Evolutionary conservation across 1,140 invertebrate genomes (phyloP).

Genomic region (Drosophila athabasca): DNA sequence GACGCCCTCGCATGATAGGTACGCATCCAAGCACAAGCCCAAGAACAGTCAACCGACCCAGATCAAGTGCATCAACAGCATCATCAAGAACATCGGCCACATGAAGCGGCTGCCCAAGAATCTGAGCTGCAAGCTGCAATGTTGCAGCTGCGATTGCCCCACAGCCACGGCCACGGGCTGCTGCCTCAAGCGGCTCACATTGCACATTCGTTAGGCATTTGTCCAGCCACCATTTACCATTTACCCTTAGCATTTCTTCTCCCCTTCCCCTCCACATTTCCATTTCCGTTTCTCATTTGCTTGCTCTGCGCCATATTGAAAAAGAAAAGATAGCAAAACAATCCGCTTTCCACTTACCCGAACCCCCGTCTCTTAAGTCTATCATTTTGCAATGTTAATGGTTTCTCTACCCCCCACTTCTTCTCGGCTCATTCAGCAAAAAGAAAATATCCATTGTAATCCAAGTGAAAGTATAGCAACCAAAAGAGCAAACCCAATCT

Average conservation of each 20-base stretch:
- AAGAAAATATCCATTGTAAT: conserved; percentile 80
- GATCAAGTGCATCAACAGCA: conserved; percentile 70
- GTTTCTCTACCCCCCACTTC: conserved; percentile 65
- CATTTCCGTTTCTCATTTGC: conserved; percentile 68
- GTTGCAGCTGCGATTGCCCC: conserved; percentile 65
- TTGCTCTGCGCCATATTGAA: conserved; percentile 62
- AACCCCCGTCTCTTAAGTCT: conserved; percentile 19
- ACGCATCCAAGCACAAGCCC: conserved; percentile 77
- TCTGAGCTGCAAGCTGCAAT: conserved; percentile 67
- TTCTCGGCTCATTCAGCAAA: conserved; percentile 70
- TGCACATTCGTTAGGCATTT: conserved; percentile 69
- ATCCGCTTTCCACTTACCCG: conserved; percentile 28
- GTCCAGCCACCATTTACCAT: not conserved
- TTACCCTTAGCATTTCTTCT: conserved; percentile 8
- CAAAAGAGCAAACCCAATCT: conserved; percentile 72
- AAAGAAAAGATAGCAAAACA: conserved; percentile 14
- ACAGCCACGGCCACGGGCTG: conserved; percentile 48
- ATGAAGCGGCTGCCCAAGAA: conserved; percentile 71
- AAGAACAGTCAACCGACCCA: conserved; percentile 55
- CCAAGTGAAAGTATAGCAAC: conserved; percentile 81
- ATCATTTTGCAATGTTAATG: conserved; percentile 60
- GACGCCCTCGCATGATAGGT: conserved; percentile 82
- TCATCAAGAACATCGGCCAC: conserved; percentile 73
- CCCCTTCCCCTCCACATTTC: conserved; percentile 1
- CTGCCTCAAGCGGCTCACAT: conserved; percentile 70